Evolutionary conservation across 1,140 invertebrate genomes (phyloP), one percentile per base, ranked within the genome.

Genomic region (Idris sp.): DNA sequence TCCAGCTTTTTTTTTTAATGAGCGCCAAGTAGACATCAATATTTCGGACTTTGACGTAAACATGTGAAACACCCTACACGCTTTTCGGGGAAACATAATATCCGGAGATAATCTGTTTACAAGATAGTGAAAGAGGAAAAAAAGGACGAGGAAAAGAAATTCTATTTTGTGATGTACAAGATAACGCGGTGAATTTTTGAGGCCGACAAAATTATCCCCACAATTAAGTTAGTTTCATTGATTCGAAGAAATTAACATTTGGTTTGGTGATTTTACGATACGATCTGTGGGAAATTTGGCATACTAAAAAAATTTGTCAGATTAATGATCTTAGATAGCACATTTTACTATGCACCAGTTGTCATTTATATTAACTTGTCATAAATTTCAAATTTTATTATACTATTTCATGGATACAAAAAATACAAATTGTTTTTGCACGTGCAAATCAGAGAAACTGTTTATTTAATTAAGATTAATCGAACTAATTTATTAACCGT

Each of bases 401-500:
- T n/a, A n/a, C n/a, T n/a, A n/a, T n/a, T n/a, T n/a, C n/a, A n/a
- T n/a, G n/a, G n/a, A n/a, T n/a, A n/a, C n/a, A n/a, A n/a, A n/a
- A n/a, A n/a, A n/a, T n/a, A n/a, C n/a, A n/a, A n/a, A n/a, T n/a
- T n/a, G n/a, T n/a, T n/a, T n/a, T n/a, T n/a, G n/a, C n/a, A n/a
- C n/a, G n/a, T n/a, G n/a, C n/a, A n/a, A n/a, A n/a, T n/a, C n/a
- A n/a, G n/a, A n/a, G n/a, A 22, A 22, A 22, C 19, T 22, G 2
- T 22, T n/a, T n/a, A n/a, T n/a, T 49, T 67, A 67, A 67, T 67
- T 51, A 58, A 58, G 64, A 58, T 51, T 58, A 68, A 68, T 68
- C 35, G 58, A 36, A 8, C 16, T 30, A 40, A 51, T 59, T 41
- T 35, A 30, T 58, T 49, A 58, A 68, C 64, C 64, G 64, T 49